A percentile compares a stretch with the other conserved stretches of the same genome.
Evolutionary conservation across 2,888 invertebrate genomes (phyloP).

Genomic region (Bimastos eiseni): DNA sequence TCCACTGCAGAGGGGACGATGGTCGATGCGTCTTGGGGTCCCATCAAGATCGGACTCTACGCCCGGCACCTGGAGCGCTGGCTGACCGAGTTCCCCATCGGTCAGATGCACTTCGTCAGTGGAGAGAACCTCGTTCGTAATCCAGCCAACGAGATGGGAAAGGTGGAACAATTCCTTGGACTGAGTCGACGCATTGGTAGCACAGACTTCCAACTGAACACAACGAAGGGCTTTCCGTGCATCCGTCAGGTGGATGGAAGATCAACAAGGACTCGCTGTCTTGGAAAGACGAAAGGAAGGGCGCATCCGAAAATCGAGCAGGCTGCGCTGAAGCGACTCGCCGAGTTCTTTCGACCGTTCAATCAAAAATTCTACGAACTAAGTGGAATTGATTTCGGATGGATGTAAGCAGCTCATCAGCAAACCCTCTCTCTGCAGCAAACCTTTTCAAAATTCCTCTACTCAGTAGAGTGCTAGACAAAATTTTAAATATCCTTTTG

Average conservation of each 20-base stretch:
- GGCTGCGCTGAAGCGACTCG: constrained; percentile 62
- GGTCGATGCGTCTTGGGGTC: constrained; percentile 22
- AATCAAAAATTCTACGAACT: constrained; percentile 70
- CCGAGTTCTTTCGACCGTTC: constrained; percentile 51
- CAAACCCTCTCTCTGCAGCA: background rate
- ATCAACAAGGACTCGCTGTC: constrained; percentile 72
- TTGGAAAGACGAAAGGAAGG: constrained; percentile 83
- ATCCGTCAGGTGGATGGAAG: constrained; percentile 46
- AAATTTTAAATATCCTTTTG: background rate
- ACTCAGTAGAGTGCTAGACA: background rate
- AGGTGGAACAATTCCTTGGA: constrained; percentile 56
- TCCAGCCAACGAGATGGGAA: constrained; percentile 53
- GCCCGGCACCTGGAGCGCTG: constrained; percentile 80
- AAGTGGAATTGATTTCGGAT: constrained; percentile 85
- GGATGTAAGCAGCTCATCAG: constrained; percentile 64
- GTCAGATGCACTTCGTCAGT: constrained; percentile 91
- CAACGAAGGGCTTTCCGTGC: constrained; percentile 93
- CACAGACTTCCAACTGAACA: constrained; percentile 93
- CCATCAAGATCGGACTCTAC: constrained; percentile 59
- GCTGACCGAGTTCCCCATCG: constrained; percentile 87
- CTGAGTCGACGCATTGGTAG: constrained; percentile 50
- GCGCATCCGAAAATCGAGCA: constrained; percentile 85
- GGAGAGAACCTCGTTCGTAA: constrained; percentile 55
- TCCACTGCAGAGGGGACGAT: background rate
- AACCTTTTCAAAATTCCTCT: too few relatives aligned